These are phyloP conservation scores for Cordilura impudica DNA, from an alignment of 2,888 invertebrate genomes.

Conservation along the genomic window DNA sequence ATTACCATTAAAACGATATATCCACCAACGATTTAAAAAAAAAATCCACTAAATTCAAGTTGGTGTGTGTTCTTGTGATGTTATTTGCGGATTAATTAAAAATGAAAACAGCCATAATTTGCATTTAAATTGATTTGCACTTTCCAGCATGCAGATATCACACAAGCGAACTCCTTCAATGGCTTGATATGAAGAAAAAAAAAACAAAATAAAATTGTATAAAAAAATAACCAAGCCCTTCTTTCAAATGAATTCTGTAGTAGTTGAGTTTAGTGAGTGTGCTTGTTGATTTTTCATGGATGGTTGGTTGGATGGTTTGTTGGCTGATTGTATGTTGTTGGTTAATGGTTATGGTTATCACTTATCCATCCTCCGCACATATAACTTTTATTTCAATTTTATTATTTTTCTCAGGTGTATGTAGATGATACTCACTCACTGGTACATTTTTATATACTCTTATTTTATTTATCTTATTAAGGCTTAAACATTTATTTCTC, in stretches of 20 bases:
- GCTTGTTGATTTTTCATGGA: slow-evolving; percentile 2
- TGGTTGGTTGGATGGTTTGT: slow-evolving; percentile 38
- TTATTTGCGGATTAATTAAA: slow-evolving; percentile 56
- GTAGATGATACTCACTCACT: neutral
- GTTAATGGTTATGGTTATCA: slow-evolving; percentile 52
- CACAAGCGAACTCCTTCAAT: slow-evolving; percentile 27
- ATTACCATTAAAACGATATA: neutral
- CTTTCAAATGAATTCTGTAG: slow-evolving; percentile 3
- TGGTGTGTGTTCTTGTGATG: slow-evolving; percentile 43
- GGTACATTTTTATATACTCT: neutral
- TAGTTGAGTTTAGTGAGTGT: neutral
- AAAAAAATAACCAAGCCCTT: slow-evolving; percentile 48
- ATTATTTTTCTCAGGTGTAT: slow-evolving; percentile 47
- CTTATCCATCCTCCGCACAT: slow-evolving; percentile 58
- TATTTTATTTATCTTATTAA: slow-evolving; percentile 42
- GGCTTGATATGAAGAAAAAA: slow-evolving; percentile 32
- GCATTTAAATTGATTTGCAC: slow-evolving; percentile 62
- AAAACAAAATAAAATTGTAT: no score
- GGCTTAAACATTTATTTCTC: slow-evolving; percentile 54
- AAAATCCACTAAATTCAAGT: neutral
- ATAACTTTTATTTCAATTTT: slow-evolving; percentile 39
- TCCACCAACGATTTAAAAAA: neutral
- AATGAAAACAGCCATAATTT: slow-evolving; percentile 55
- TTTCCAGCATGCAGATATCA: slow-evolving; percentile 23
- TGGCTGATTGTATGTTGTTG: slow-evolving; percentile 45